Evolutionary conservation across 1,140 invertebrate genomes (phyloP).

Genomic region (Sipha flava): DNA sequence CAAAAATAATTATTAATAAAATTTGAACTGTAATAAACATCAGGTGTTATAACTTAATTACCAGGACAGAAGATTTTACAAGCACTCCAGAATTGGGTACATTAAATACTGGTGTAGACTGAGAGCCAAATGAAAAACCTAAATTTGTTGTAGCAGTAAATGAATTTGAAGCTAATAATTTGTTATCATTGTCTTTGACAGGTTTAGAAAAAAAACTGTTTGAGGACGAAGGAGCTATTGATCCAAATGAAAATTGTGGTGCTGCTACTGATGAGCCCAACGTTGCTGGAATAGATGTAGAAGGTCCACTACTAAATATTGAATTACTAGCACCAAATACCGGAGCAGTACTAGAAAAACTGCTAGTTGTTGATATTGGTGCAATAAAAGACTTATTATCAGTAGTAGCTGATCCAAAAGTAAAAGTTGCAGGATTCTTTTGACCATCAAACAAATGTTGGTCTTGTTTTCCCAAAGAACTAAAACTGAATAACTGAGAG

Average conservation of each 20-base stretch:
- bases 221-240: background rate
- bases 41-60: background rate
- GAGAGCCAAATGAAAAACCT: slow-evolving; percentile 1
- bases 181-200: background rate
- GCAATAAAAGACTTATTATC: background rate
- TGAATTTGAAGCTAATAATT: background rate
- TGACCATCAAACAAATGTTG: background rate
- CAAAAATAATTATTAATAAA: background rate
- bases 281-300: background rate
- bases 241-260: slow-evolving; percentile 6
- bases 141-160: background rate
- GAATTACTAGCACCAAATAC: slow-evolving; percentile 7
- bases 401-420: background rate
- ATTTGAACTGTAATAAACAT: background rate
- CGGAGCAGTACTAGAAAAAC: background rate
- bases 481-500: slow-evolving; percentile 20
- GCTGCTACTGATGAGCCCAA: background rate
- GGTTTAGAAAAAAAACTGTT: background rate
- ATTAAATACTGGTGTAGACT: background rate
- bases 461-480: slow-evolving; percentile 1
- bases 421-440: background rate
- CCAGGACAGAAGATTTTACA: background rate
- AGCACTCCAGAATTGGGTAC: background rate
- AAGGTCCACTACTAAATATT: background rate
- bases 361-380: background rate